phyloP scores from a whole-genome alignment of 2,113 vertebrate species.

The Rhineura floridana region DNA sequence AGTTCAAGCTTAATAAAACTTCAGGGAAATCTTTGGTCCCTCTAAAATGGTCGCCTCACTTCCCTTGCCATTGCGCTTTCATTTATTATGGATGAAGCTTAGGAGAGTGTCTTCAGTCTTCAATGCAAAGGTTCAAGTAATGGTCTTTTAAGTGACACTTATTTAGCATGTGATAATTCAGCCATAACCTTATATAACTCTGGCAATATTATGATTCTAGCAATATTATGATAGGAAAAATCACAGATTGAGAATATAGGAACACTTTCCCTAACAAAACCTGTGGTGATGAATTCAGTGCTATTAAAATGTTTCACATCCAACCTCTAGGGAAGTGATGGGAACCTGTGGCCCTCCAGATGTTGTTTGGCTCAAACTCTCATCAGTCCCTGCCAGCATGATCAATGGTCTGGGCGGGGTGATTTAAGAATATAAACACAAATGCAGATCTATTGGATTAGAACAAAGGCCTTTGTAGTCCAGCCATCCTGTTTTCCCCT shows the following conservation, averaged over 20 bases:
- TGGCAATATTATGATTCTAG: not conserved
- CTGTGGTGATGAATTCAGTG: conserved; percentile 25
- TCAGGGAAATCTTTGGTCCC: not conserved
- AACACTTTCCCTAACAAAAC: conserved; percentile 3
- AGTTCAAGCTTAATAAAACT: not conserved
- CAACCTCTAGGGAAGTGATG: too few relatives aligned
- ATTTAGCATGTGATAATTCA: conserved; percentile 32
- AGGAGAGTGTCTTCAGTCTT: conserved; percentile 31
- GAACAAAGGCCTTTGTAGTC: not conserved
- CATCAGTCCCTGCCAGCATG: too few relatives aligned
- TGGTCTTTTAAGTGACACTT: conserved; percentile 35
- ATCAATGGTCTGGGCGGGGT: too few relatives aligned
- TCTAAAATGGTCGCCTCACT: conserved; percentile 32
- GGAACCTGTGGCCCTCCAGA: not conserved
- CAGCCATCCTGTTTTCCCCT: not conserved
- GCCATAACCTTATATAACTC: not conserved
- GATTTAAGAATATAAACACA: too few relatives aligned
- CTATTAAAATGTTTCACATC: not conserved
- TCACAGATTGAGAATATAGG: not conserved
- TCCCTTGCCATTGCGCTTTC: conserved; percentile 44
- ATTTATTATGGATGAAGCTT: conserved; percentile 40
- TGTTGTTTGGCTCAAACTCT: too few relatives aligned
- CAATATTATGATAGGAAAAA: conserved; percentile 14
- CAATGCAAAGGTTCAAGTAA: conserved; percentile 32
- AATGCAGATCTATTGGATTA: not conserved